Base-by-base conservation (phyloP, 2,888 invertebrate species). In the Drosophila mulleri region DNA sequence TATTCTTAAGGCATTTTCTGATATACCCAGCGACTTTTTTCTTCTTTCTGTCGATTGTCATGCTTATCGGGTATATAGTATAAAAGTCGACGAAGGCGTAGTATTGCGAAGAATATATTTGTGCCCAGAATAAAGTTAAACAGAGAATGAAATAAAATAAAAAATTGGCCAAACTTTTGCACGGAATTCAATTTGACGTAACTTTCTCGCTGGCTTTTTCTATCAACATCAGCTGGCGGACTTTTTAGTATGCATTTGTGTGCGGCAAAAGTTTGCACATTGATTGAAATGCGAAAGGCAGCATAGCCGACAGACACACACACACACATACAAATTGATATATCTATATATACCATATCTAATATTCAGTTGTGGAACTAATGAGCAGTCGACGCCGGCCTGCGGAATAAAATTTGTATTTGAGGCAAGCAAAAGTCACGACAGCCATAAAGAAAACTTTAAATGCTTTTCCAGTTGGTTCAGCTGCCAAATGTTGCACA, bases 161-260 rank as follows among this genome's bases (percentile, higher is more conserved):
- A 14, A 65, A 56, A 62, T 41, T 53, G 32, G 35, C 11, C 72
- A 86, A 72, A 75, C 68, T 83, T 89, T 74, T 71, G 68, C 75
- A 83, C 81, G 81, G 59, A 84, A 84, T 84, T 84, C 83, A 90
- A 84, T 84, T 84, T 84, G 82, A 63, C 74, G 65, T 74, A 84
- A 84, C 84, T 90, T 84, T 82, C 59, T 47, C 56, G 57, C 76
- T 64, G 69, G 60, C 45, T 63, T 69, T 69, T 67, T 47, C 72
- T 57, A 82, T 88, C 76, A 80, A 83, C 83, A 70, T 67, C 71
- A 45, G 59, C 47, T 74, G 82, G 58, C 20, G 65, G 81, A 83
- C 81, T 86, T 90, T 86, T 88, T 84, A 84, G 82, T 82, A 83
- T 83, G 87, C 88, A 67, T 71, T 71, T 62, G 60, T 66, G 50